Base-by-base conservation (phyloP, 2,113 vertebrate genomes). In the Anguilla rostrata region DNA sequence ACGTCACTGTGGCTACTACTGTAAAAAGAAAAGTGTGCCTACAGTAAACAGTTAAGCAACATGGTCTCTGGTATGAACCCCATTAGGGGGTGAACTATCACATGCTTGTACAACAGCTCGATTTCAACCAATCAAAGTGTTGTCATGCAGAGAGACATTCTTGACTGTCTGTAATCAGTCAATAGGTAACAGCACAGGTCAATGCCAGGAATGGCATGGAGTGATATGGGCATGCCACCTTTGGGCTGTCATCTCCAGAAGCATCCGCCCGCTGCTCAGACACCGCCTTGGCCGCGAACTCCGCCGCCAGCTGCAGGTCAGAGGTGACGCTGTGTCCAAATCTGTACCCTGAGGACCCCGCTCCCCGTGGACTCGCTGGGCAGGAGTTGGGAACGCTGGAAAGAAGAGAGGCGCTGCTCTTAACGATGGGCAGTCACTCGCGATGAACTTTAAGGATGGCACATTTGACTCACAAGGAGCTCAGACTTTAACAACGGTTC, bases 351-450 rank as follows among this genome's bases (percentile, higher is more conserved):
- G 98, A 99, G 39, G 98, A 99, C 86, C 98, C 98, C 0, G 98
- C 98, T 22, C 98, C 98, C 0, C 98, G 97, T 0, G 98, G 98
- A 92, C 98, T 99, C 85, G 96, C 98, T 0, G 98, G 98, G 92
- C 98, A 99, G 78, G 98, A 99, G 93, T 98, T 99, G 80, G 98
- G 97, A 92, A 99, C 98, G 91, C 98, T 99, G 93, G 0, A 75
- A 81, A 41, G 75, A 83, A 81, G 83, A 83, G 22, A 8, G 66
- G 39, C 66, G 60, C 60, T 66, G n/a, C 71, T 34, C 1, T n/a
- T 39, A 39, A 78, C 75, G 15, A 53, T 14, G 49, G 49, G 7
- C 49, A 11, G 49, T 53, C 49, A 53, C 49, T 14, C 11, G 12
- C 49, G 49, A 53, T 15, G 18, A 60, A 60, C 57, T 20, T 2